phyloP scores from a whole-genome alignment of 1,140 invertebrate genomes.

The Drosophila mauritiana region DNA sequence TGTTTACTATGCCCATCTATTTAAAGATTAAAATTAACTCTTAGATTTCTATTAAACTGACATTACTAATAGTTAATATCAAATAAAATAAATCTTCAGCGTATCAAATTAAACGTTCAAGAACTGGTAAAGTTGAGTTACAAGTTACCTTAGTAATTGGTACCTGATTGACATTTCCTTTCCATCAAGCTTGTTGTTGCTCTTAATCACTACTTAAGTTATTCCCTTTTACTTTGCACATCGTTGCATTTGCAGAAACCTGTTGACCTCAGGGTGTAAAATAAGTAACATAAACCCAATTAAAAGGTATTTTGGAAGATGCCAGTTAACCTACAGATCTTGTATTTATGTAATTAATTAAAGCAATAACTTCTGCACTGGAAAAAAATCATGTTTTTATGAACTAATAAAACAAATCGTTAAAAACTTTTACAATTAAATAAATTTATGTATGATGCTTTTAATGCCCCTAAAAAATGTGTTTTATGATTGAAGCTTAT shows the following conservation, averaged over 20 bases:
- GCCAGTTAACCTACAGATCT: conserved; percentile 26
- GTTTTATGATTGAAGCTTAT: conserved; percentile 6
- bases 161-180: not conserved
- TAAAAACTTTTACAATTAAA: too few relatives aligned
- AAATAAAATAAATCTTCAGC: too few relatives aligned
- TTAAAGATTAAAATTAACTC: not conserved
- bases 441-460: too few relatives aligned
- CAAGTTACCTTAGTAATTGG: not conserved
- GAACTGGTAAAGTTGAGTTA: not conserved
- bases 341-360: conserved; percentile 36
- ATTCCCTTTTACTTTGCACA: conserved; percentile 10
- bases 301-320: conserved; percentile 31
- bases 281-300: conserved; percentile 34
- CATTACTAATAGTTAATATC: too few relatives aligned
- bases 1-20: not conserved
- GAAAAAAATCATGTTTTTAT: conserved; percentile 5
- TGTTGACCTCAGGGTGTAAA: conserved; percentile 28
- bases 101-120: not conserved
- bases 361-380: conserved; percentile 6
- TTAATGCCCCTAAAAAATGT: not conserved
- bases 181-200: not conserved
- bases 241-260: conserved; percentile 8
- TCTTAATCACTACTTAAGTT: not conserved
- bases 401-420: not conserved
- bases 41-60: too few relatives aligned